A percentile compares a stretch with the other conserved stretches of the same genome.
phyloP scores from a whole-genome alignment of 2,113 vertebrate species.

The Oostethus manadensis region DNA sequence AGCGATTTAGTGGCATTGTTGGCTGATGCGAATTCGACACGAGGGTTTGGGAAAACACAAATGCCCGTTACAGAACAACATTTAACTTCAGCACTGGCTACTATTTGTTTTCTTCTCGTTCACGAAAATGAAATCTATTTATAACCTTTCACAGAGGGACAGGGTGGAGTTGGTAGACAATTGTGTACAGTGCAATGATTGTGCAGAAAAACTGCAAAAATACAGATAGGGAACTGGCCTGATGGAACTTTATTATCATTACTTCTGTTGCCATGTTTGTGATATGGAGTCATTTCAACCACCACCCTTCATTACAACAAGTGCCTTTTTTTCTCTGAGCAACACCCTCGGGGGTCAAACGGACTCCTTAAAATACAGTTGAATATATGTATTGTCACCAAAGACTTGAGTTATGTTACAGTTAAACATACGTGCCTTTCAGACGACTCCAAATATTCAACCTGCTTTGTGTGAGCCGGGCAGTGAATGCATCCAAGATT shows the following conservation, averaged over 20 bases:
- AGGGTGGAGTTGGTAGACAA: conserved; percentile 61
- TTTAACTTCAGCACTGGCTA: conserved; percentile 68
- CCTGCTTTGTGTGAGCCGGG: conserved; percentile 36
- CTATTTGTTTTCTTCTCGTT: conserved; percentile 65
- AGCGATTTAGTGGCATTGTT: conserved; percentile 85
- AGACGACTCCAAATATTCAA: conserved; percentile 46
- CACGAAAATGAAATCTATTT: conserved; percentile 68
- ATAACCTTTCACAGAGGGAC: conserved; percentile 63
- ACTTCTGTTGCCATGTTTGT: not conserved
- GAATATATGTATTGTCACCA: conserved; percentile 21
- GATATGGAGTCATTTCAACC: not conserved
- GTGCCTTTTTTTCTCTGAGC: conserved; percentile 44
- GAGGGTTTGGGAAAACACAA: conserved; percentile 47
- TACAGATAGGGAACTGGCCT: conserved; percentile 48
- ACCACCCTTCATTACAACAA: conserved; percentile 55
- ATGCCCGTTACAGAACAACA: conserved; percentile 69
- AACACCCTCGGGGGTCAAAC: conserved; percentile 37
- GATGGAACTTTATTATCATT: conserved; percentile 25
- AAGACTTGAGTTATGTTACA: conserved; percentile 31
- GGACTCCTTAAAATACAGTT: conserved; percentile 23
- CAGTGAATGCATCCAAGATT: conserved; percentile 56
- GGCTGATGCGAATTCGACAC: conserved; percentile 58
- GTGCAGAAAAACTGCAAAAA: conserved; percentile 66
- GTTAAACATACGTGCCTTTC: conserved; percentile 38
- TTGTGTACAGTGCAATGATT: conserved; percentile 71